phyloP scores from a whole-genome alignment of 2,888 invertebrate species.

The Pheosia gnoma region DNA sequence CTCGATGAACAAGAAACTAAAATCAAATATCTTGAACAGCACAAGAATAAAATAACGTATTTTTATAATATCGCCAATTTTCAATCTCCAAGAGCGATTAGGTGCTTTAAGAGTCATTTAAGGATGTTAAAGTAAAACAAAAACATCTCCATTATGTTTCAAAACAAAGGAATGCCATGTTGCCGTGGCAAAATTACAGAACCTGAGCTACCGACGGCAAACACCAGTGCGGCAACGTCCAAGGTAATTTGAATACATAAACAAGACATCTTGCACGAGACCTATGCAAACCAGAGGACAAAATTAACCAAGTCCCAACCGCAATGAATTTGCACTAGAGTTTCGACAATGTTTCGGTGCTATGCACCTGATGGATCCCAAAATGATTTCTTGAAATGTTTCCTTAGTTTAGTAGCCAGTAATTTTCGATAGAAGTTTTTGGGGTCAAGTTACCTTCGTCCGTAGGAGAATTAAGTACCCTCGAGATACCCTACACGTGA shows the following conservation, averaged over 20 bases:
- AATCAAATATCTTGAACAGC: no score
- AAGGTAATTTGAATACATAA: slow-evolving; percentile 20
- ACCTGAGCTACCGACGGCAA: slow-evolving; percentile 2
- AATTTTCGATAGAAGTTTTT: no score
- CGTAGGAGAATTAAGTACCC: no score
- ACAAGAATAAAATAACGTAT: no score
- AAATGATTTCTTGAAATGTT: not conserved
- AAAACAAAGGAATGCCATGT: slow-evolving; percentile 2
- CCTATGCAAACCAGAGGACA: not conserved
- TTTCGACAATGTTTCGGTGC: not conserved
- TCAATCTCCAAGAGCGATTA: no score
- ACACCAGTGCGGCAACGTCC: slow-evolving; percentile 8
- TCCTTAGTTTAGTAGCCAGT: not conserved
- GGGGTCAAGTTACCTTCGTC: no score
- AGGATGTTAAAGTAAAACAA: not conserved
- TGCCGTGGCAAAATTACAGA: slow-evolving; percentile 6
- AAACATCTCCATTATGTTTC: not conserved
- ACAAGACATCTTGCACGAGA: slow-evolving; percentile 9
- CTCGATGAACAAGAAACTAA: no score
- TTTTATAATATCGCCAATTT: no score
- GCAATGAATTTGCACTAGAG: slow-evolving; percentile 16
- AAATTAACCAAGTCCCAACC: slow-evolving; percentile 20
- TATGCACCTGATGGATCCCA: not conserved
- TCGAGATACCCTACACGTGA: no score
- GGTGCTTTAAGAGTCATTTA: not conserved